Evolutionary conservation across 2,888 invertebrate species (phyloP), one percentile per base, ranked within the genome.

Genomic region (Tiliacea aurago): DNA sequence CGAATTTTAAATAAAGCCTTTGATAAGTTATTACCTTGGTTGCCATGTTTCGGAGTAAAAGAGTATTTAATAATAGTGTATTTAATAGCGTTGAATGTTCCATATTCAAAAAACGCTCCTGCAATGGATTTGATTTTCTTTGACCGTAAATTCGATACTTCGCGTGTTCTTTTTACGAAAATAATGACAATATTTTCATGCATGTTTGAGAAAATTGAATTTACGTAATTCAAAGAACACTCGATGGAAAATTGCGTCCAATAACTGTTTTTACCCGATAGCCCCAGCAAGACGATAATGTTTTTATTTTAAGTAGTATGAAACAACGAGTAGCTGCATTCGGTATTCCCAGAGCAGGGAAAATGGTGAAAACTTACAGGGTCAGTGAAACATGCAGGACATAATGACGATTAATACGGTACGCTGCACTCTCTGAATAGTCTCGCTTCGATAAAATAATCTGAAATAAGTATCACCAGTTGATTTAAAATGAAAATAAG

Each of bases 321-420:
- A 37, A 45, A 55, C 55, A 65, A 78, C 61, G 65, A 41, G 55
- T 71, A 63, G 55, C 43, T 61, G 58, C 9, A 45, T 37, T 33
- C n/a, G 13, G 55, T 55, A 62, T 56, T 43, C 13, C 20, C 58
- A 15, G 49, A 43, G 18, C 43, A 18, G 20, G 53, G 53, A 11
- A 58, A 47, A 20, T 62, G n/a, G 28, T 4, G 41, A 58, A 68
- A n/a, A 49, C 13, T 55, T 56, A 43, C 4, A 55, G 18, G 10
- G 33, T 13, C 23, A 62, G 9, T 33, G 33, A 15, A 53, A 37
- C 49, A 15, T 51, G 28, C 20, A 37, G 7, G 11, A 45, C 20
- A 47, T 15, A 33, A 43, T 20, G 13, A 23, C 20, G n/a, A 63
- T 59, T 20, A 70, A 33, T 49, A 53, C 10, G 11, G n/a, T 23